Evolutionary conservation across 2,113 vertebrate species (phyloP).

Genomic region (Piliocolobus tephrosceles): DNA sequence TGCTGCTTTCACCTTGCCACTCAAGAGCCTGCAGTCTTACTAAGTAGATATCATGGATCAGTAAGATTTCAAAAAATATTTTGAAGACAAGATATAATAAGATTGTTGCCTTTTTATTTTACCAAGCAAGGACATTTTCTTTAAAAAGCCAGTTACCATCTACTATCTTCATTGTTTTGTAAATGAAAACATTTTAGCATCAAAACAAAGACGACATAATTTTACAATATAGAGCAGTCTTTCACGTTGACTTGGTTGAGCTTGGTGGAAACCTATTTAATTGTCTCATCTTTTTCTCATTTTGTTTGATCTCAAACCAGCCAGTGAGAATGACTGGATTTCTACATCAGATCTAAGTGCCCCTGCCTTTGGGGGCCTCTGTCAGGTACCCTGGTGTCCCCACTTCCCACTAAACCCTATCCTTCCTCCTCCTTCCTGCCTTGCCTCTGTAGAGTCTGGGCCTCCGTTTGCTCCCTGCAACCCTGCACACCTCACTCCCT

Average conservation of each 20-base stretch:
- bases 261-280: not conserved
- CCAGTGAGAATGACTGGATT: not conserved
- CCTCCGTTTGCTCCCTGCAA: too few relatives aligned
- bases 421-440: not conserved
- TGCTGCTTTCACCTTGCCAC: not conserved
- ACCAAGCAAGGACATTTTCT: not conserved
- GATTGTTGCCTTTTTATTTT: not conserved
- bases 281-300: not conserved
- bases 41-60: not conserved
- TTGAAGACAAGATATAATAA: not conserved
- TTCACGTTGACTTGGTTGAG: not conserved
- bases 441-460: not conserved
- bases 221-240: not conserved
- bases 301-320: not conserved
- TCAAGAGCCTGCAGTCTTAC: not conserved
- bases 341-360: not conserved
- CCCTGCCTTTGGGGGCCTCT: not conserved
- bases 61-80: not conserved
- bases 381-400: not conserved
- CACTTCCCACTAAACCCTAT: not conserved
- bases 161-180: not conserved
- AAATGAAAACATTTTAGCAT: conserved; percentile 21
- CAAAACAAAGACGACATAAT: not conserved
- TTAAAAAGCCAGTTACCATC: not conserved
- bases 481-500: not conserved